Conservation (phyloP, 2,888 invertebrate genomes). For the Pseudoips prasinana region DNA sequence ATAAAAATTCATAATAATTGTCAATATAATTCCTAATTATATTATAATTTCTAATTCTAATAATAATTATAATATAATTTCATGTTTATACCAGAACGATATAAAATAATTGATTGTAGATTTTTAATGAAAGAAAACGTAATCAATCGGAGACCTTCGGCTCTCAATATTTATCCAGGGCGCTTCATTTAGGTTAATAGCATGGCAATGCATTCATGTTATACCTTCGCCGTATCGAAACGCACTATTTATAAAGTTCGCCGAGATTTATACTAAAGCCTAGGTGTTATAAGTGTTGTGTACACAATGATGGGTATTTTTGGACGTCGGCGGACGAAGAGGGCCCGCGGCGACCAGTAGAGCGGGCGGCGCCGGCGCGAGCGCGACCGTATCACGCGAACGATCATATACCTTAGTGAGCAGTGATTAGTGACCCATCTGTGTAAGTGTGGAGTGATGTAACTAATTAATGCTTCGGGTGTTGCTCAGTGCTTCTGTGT, state of each 20-base stretch:
- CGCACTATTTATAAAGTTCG: slow-evolving; percentile 60
- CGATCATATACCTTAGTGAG: slow-evolving; percentile 37
- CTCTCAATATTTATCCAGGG: slow-evolving; percentile 22
- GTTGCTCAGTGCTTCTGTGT: slow-evolving; percentile 63
- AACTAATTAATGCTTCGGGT: slow-evolving; percentile 47
- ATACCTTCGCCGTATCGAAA: slow-evolving; percentile 36
- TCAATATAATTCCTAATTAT: no score
- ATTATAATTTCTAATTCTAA: no score
- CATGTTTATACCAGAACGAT: no score
- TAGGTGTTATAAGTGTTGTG: slow-evolving; percentile 73
- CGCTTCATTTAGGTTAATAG: slow-evolving; percentile 42
- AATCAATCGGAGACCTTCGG: not conserved
- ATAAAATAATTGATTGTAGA: no score
- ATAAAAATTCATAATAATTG: no score
- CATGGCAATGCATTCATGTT: slow-evolving; percentile 30
- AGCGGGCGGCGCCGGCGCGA: slow-evolving; percentile 58
- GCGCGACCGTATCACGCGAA: slow-evolving; percentile 41
- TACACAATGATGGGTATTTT: slow-evolving; percentile 77
- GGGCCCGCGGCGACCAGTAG: slow-evolving; percentile 54
- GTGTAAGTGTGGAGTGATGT: slow-evolving; percentile 73
- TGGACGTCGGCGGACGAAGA: slow-evolving; percentile 55
- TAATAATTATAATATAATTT: no score
- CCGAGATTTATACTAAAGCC: slow-evolving; percentile 67
- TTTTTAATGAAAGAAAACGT: no score
- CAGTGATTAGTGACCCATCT: slow-evolving; percentile 47